Evolutionary conservation across 2,888 invertebrate genomes (phyloP).

Genomic region (Tolmerus cingulatus): DNA sequence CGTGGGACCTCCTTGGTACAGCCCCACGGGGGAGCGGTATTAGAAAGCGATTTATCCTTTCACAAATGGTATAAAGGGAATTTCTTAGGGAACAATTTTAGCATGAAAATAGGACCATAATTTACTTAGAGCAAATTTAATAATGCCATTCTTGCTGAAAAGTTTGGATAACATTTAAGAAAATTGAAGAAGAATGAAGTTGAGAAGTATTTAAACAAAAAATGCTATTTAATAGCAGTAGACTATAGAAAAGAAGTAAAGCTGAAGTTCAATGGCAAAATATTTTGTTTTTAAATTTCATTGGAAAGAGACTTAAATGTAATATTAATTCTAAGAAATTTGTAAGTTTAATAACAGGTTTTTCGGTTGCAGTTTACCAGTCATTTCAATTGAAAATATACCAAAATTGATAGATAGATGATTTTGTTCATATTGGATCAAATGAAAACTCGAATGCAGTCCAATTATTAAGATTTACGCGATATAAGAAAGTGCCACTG

Average conservation of each 20-base stretch:
- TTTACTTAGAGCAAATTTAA: slow-evolving; percentile 11
- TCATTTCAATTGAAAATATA: no score
- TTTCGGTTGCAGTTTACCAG: no score
- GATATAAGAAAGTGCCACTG: no score
- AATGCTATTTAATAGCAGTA: neutral
- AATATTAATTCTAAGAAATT: no score
- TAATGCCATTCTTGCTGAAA: neutral
- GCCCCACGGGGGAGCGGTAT: neutral
- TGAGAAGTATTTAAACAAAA: neutral
- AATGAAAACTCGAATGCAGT: no score
- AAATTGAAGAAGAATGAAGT: neutral
- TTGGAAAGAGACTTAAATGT: no score
- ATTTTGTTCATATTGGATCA: no score
- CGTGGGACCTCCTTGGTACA: neutral
- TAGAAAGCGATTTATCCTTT: slow-evolving; percentile 23
- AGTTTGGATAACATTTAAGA: neutral
- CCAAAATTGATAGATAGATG: no score
- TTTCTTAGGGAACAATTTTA: slow-evolving; percentile 2
- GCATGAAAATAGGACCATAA: neutral
- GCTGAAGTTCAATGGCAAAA: no score
- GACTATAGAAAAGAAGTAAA: neutral
- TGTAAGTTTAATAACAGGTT: no score
- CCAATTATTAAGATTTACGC: no score
- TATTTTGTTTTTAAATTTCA: no score
- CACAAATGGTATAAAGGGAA: neutral